Conservation (phyloP, 2,888 invertebrate genomes). For the Lottia gigantea region DNA sequence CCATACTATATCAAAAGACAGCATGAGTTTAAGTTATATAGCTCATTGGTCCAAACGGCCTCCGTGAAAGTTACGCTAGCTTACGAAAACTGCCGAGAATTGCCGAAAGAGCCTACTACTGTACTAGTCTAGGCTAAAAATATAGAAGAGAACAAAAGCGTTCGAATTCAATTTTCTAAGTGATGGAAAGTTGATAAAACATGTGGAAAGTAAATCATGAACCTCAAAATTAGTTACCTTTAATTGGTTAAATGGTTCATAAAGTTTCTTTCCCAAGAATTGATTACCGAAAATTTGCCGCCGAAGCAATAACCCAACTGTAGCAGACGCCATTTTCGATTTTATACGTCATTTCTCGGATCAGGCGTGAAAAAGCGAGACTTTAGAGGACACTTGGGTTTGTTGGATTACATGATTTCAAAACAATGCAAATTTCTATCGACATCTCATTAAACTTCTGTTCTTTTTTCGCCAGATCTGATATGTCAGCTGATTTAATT, state of each 20-base stretch:
- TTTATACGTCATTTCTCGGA: constrained; percentile 14
- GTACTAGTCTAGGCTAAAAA: too few species aligned
- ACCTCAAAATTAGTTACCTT: constrained; percentile 19
- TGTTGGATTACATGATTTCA: not conserved
- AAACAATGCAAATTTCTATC: constrained; percentile 11
- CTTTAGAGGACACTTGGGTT: constrained; percentile 10
- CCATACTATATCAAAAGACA: too few species aligned
- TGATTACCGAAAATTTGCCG: constrained; percentile 27
- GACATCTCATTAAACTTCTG: not conserved
- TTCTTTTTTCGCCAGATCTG: not conserved
- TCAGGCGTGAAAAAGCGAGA: constrained; percentile 16
- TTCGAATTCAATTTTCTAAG: too few species aligned
- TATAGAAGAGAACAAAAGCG: too few species aligned
- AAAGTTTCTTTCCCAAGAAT: constrained; percentile 22
- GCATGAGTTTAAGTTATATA: too few species aligned
- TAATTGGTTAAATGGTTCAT: constrained; percentile 20
- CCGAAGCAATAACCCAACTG: constrained; percentile 25
- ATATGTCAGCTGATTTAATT: not conserved
- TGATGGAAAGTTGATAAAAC: too few species aligned
- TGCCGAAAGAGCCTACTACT: too few species aligned
- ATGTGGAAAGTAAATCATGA: not conserved
- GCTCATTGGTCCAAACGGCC: too few species aligned
- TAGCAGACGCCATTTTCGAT: constrained; percentile 29
- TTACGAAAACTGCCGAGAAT: too few species aligned
- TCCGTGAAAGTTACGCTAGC: too few species aligned